Evolutionary conservation across 53 echinoderm and acorn worm genomes (phyloP), one percentile per base, ranked within the genome.

Genomic region (Actinopyga echinites): DNA sequence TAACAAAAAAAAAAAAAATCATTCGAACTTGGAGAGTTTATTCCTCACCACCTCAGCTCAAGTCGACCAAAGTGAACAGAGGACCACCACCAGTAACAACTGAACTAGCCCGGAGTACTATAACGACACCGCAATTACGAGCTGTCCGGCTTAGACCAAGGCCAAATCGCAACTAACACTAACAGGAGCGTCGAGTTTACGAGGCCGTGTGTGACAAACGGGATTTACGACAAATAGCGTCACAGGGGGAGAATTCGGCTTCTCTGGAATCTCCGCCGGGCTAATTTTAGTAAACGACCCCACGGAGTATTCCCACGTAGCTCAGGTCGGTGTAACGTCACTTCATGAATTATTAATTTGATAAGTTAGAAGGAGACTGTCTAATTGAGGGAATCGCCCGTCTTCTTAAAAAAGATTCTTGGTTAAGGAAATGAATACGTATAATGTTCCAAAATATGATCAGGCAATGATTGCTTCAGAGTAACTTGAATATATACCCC

Each of bases 261-360:
- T 87, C 79, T 74, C 44, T 49, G 88, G 91, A 91, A 91, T 91
- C 91, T 80, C 81, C 60, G 63, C 22, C 81, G 81, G 55, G 87
- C 88, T 85, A 91, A 91, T 87, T 91, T 87, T 91, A 88, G 85
- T 82, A 91, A 91, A 91, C 88, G 91, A 87, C 82, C 79, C 56
- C 49, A 53, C 33, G 81, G 67, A 65, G 26, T 57, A 65, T 40
- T 38, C 67, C 79, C 65, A 68, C 26, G 54, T 64, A 56, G 77
- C 55, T 77, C 77, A 56, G 77, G 57, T 77, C 77, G 77, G 1
- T 49, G 32, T 34, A 21, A 71, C 77, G 77, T 77, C 77, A 77
- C 56, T n/a, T 77, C 77, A 77, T 77, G 52, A 30, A 77, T 77
- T 31, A 77, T 77, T 43, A 22, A 77, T 53, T 21, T 21, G 77